Conservation (phyloP, 2,797 vertebrate species). For the Hoplostethus mediterraneus region DNA sequence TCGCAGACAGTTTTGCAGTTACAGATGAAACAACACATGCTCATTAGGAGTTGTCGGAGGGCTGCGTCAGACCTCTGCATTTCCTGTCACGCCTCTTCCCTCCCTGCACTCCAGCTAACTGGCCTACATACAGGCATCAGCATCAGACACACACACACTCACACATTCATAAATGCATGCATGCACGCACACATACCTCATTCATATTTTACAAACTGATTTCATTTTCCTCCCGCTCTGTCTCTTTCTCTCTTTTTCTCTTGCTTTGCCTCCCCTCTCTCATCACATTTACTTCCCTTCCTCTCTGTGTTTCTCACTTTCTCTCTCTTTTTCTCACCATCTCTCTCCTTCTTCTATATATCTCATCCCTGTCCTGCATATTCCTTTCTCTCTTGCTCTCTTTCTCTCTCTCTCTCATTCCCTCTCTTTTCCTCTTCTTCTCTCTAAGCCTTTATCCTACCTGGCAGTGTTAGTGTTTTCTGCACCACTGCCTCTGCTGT, state of each 20-base stretch:
- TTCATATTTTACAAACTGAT: slow-evolving; percentile 16
- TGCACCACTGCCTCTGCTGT: slow-evolving; percentile 34
- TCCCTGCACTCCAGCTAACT: slow-evolving; percentile 28
- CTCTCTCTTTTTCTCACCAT: neutral
- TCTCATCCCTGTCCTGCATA: slow-evolving; percentile 11
- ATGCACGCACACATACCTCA: neutral
- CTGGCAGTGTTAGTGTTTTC: slow-evolving; percentile 48
- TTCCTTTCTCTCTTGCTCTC: neutral
- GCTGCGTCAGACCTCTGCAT: slow-evolving; percentile 2
- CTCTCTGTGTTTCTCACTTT: neutral
- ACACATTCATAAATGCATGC: neutral
- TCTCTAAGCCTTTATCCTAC: slow-evolving; percentile 22
- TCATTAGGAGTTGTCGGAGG: slow-evolving; percentile 16
- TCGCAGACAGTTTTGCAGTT: slow-evolving; percentile 14
- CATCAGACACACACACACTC: slow-evolving; percentile 15
- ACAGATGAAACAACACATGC: slow-evolving; percentile 38
- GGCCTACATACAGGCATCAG: slow-evolving; percentile 48
- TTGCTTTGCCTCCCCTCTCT: neutral
- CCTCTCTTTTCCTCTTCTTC: neutral
- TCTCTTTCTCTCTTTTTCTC: neutral
- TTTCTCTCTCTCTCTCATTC: neutral
- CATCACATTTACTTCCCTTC: slow-evolving; percentile 1
- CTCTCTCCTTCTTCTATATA: neutral
- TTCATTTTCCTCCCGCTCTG: neutral
- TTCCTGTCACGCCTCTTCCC: slow-evolving; percentile 31